Percentiles rank a stretch among this genome's conserved stretches.
These are phyloP conservation scores for Drosophila helvetica DNA, from an alignment of 2,888 invertebrate species.

Conservation along the genomic window DNA sequence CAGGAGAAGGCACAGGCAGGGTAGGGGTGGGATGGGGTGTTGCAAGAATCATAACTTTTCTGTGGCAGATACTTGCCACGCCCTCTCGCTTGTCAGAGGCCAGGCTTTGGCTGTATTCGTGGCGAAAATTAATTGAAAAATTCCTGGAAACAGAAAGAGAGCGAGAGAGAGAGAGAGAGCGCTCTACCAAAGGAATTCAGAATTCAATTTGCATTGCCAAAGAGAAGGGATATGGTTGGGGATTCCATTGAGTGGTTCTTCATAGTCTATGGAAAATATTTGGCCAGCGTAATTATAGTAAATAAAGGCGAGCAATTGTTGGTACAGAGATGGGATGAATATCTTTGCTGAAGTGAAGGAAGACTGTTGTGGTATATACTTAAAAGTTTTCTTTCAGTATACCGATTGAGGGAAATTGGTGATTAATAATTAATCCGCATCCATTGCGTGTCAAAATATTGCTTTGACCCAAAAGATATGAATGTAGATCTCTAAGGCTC, in stretches of 20 bases:
- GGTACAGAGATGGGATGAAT: too few species aligned
- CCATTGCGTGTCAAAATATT: too few species aligned
- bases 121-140: conserved; percentile 63
- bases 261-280: conserved; percentile 8
- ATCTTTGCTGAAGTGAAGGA: not conserved
- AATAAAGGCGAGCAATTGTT: conserved; percentile 10
- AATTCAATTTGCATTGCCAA: conserved; percentile 36
- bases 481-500: too few species aligned
- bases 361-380: not conserved
- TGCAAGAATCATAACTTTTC: conserved; percentile 34
- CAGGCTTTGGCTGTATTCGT: conserved; percentile 13
- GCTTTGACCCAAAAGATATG: too few species aligned
- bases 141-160: conserved; percentile 39
- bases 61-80: conserved; percentile 4
- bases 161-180: not conserved
- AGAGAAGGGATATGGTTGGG: not conserved
- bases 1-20: conserved; percentile 1
- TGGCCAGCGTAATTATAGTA: conserved; percentile 17
- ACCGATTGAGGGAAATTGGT: not conserved
- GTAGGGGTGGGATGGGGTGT: not conserved
- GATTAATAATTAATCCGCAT: too few species aligned
- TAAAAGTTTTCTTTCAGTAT: not conserved
- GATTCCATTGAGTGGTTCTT: not conserved
- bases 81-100: not conserved
- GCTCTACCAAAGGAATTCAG: conserved; percentile 11